phyloP scores from a whole-genome alignment of 2,113 vertebrate species.

The Forbesichthys agassizii region DNA sequence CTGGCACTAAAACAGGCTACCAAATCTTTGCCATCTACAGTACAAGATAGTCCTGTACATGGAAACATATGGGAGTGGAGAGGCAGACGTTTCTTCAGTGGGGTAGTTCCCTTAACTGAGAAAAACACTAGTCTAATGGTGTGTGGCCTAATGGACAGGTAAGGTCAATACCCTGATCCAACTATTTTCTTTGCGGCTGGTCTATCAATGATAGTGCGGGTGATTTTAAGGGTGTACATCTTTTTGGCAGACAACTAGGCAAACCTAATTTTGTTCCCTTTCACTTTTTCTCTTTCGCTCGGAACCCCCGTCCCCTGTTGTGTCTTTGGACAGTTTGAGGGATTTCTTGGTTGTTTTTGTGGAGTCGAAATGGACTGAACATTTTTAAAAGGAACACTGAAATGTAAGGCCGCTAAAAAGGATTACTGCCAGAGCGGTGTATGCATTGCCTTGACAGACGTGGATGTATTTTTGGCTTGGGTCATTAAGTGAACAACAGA shows the following conservation, averaged over 20 bases:
- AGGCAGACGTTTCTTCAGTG: too few relatives aligned
- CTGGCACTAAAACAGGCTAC: constrained; percentile 6
- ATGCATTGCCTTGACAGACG: not conserved
- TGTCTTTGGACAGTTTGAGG: constrained; percentile 41
- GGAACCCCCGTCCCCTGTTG: constrained; percentile 19
- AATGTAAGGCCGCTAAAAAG: constrained; percentile 19
- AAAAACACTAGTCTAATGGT: too few relatives aligned
- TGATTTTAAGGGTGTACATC: too few relatives aligned
- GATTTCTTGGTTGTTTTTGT: constrained; percentile 40
- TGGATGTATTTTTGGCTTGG: not conserved
- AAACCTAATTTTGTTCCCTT: constrained; percentile 45
- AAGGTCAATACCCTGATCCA: too few relatives aligned
- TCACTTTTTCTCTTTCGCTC: constrained; percentile 47
- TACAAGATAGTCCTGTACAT: constrained; percentile 12
- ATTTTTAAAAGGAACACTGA: constrained; percentile 35
- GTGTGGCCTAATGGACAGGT: too few relatives aligned
- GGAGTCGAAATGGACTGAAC: constrained; percentile 26
- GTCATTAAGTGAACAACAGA: not conserved
- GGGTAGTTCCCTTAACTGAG: too few relatives aligned
- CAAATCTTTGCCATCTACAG: constrained; percentile 19
- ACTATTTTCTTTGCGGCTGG: too few relatives aligned
- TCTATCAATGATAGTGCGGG: too few relatives aligned
- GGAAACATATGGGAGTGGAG: not conserved
- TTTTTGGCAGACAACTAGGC: constrained; percentile 26
- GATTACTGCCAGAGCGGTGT: not conserved